Evolutionary conservation across 2,113 vertebrate species (phyloP), one percentile per base, ranked within the genome.

Genomic region (Corvus moneduloides): DNA sequence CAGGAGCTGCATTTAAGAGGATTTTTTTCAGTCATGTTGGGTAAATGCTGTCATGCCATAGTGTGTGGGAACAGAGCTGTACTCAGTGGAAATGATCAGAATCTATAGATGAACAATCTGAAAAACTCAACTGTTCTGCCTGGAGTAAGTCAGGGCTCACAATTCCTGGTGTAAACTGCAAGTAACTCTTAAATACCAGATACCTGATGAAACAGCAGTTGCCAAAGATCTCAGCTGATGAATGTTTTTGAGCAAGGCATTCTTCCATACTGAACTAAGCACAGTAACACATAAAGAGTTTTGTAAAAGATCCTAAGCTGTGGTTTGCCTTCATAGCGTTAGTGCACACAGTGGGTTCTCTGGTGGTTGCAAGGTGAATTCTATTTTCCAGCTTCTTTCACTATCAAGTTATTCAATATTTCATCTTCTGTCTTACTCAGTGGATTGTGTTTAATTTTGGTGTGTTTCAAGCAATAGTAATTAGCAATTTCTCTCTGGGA

Each of bases 241-340:
- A 61, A 26, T 66, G 21, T 28, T 54, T 81, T 39, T 63, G 49
- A 74, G 59, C 17, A 75, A 81, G 79, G 21, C 58, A 15, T 80
- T 71, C 17, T 77, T 84, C 71, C 48, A 14, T 78, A 16, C 33
- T 26, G 35, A 83, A 2, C 22, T 62, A 26, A 89, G 23, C 35
- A 30, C 35, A 59, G 27, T 66, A 8, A 10, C n/a, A 55, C 10
- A 7, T 56, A 11, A 86, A 74, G 35, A 43, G 32, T 55, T 85
- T 24, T 63, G 52, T 28, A 41, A 49, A 76, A 80, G 51, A 56
- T 77, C 54, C 46, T 63, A 10, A 81, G 11, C 41, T 78, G 90
- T 96, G 83, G 90, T 93, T 96, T 94, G 23, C 46, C 68, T 88
- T 94, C 90, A 95, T 93, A 96, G 94, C 94, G 94, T 90, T 88